Evolutionary conservation across 2,113 vertebrate species (phyloP), one percentile per base, ranked within the genome.

Genomic region (Cochlearius cochlearius): DNA sequence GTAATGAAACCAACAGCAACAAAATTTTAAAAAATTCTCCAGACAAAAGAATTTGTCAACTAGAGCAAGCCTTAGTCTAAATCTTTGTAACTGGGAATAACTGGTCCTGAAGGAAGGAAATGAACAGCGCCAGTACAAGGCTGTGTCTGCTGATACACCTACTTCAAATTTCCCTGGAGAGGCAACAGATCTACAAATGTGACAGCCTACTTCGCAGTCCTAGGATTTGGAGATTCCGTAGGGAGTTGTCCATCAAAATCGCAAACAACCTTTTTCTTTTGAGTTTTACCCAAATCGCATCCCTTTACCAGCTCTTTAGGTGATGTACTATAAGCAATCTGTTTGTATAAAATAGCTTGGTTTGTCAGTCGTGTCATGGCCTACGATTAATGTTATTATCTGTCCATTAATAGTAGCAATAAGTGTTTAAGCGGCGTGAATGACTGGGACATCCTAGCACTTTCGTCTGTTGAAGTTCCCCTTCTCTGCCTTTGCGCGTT

Each of bases 341-440:
- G 55, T 36, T 78, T n/a, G 22, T 52, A 69, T 8, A 30, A 73
- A 95, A 87, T 32, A 58, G 36, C 49, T 87, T 12, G 6, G 62
- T 76, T 72, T 94, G 73, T 87, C 89, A 76, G 73, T 72, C 73
- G 25, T 20, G 7, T 82, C 81, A 6, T 41, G 79, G 86, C 29
- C 69, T 53, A 0, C 49, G 73, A 87, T 79, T 82, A 91, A 53
- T 62, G 60, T 14, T 91, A 30, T 88, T 82, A 79, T 34, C 97
- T 94, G 74, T 45, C 84, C 89, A 62, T 95, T 95, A 87, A 82
- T 34, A 79, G 74, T 12, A 72, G 76, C 80, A 91, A 72, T 92
- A 86, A 78, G 76, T 69, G 41, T 87, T 85, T 89, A 68, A 89
- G 76, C 27, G 52, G 83, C 81, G 49, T 68, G 69, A 89, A 69